Conservation (phyloP, 1,140 invertebrate species). For the Caligus rogercresseyi region DNA sequence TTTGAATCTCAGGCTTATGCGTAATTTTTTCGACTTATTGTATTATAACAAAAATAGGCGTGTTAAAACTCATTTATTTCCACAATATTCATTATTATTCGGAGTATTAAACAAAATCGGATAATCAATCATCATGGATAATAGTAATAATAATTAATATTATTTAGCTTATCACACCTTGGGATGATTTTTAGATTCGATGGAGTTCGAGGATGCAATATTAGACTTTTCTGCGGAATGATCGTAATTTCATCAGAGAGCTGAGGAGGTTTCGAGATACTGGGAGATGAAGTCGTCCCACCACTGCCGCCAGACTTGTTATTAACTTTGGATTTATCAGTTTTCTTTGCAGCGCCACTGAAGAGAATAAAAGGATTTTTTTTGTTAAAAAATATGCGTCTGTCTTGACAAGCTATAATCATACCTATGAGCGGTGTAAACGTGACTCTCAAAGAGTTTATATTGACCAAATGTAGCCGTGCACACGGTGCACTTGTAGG, state of each 20-base stretch:
- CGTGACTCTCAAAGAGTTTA: constrained; percentile 81
- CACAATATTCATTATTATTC: background rate
- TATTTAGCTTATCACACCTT: background rate
- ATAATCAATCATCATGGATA: background rate
- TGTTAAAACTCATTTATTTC: background rate
- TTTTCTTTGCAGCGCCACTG: constrained; percentile 21
- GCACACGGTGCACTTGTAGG: constrained; percentile 85
- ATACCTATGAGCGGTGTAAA: constrained; percentile 66
- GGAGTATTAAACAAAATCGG: background rate
- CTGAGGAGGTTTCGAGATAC: background rate
- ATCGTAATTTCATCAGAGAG: constrained; percentile 65
- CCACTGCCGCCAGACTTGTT: no score
- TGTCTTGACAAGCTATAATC: background rate
- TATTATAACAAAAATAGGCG: no score
- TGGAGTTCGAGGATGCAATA: background rate
- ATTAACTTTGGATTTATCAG: constrained; percentile 18
- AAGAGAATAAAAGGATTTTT: background rate
- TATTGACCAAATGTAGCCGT: constrained; percentile 86
- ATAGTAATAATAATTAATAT: background rate
- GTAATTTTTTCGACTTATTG: no score
- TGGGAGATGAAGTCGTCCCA: background rate
- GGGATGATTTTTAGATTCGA: background rate
- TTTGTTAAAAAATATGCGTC: no score
- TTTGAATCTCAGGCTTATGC: no score
- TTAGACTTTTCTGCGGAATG: constrained; percentile 45